phyloP scores from a whole-genome alignment of 2,888 invertebrate species.

The Limnephilus lunatus region DNA sequence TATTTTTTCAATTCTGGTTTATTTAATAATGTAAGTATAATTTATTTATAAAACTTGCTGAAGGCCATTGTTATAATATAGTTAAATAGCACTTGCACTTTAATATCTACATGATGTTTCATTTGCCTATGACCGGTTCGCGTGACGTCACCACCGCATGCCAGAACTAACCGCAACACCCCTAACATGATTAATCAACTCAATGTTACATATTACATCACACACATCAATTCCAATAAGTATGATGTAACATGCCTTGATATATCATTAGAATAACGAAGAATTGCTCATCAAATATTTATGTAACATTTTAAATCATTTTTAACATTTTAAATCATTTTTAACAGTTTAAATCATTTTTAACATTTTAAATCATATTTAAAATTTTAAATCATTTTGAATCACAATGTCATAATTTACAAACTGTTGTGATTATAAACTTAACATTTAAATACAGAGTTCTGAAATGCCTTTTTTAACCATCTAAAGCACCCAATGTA shows the following conservation, averaged over 20 bases:
- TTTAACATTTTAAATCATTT: background rate
- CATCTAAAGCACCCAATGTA: background rate
- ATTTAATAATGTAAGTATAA: slow-evolving; percentile 62
- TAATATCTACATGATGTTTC: slow-evolving; percentile 45
- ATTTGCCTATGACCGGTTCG: slow-evolving; percentile 13
- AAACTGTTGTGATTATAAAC: background rate
- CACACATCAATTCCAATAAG: no score
- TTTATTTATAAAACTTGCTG: slow-evolving; percentile 62
- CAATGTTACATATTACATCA: background rate
- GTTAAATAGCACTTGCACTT: slow-evolving; percentile 60
- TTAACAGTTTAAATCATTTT: background rate
- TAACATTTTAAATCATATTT: no score
- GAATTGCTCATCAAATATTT: background rate
- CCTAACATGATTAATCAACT: background rate
- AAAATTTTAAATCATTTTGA: background rate
- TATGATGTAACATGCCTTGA: background rate
- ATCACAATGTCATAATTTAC: background rate
- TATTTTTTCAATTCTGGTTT: slow-evolving; percentile 61
- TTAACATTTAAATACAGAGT: background rate
- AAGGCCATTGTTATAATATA: slow-evolving; percentile 59
- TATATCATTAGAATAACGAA: background rate
- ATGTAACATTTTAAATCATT: background rate
- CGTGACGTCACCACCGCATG: slow-evolving; percentile 18
- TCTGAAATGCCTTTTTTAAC: background rate
- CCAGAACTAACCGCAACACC: slow-evolving; percentile 9